These are phyloP conservation scores for Threskiornis aethiopicus DNA, from an alignment of 2,797 vertebrate genomes.

Conservation along the genomic window DNA sequence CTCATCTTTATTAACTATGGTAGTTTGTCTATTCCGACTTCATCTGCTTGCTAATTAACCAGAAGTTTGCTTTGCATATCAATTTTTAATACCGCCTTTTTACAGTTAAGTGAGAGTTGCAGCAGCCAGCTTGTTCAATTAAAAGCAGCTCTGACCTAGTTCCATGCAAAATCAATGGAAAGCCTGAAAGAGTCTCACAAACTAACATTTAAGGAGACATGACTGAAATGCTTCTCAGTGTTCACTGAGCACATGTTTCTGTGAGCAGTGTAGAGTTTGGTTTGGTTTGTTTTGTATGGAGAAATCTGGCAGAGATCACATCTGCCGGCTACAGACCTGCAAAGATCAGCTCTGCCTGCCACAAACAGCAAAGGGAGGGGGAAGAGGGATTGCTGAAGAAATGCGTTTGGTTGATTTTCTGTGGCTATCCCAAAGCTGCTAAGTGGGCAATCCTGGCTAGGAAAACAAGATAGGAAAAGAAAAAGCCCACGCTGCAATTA, in stretches of 20 bases:
- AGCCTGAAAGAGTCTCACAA: neutral
- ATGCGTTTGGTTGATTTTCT: neutral
- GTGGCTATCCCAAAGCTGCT: neutral
- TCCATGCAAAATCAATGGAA: conserved; percentile 69
- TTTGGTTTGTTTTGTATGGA: neutral
- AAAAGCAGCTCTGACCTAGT: conserved; percentile 74
- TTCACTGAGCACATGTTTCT: neutral
- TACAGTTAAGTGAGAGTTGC: conserved; percentile 61
- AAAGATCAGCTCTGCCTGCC: neutral
- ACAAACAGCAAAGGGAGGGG: neutral
- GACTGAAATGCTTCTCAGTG: neutral
- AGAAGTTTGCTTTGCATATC: conserved; percentile 70
- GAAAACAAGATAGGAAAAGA: neutral
- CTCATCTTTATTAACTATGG: conserved; percentile 34
- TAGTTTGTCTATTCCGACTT: conserved; percentile 46
- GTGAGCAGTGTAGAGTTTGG: neutral
- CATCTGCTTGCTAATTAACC: conserved; percentile 68
- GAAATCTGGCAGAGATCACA: neutral
- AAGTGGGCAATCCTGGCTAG: neutral
- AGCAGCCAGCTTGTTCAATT: conserved; percentile 46
- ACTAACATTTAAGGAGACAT: conserved; percentile 32
- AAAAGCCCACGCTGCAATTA: neutral
- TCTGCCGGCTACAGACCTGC: neutral
- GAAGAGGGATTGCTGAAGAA: neutral
- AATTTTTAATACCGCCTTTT: conserved; percentile 73